Conservation (phyloP, 2,797 vertebrate species). For the Sternarchorhynchus goeldii region DNA sequence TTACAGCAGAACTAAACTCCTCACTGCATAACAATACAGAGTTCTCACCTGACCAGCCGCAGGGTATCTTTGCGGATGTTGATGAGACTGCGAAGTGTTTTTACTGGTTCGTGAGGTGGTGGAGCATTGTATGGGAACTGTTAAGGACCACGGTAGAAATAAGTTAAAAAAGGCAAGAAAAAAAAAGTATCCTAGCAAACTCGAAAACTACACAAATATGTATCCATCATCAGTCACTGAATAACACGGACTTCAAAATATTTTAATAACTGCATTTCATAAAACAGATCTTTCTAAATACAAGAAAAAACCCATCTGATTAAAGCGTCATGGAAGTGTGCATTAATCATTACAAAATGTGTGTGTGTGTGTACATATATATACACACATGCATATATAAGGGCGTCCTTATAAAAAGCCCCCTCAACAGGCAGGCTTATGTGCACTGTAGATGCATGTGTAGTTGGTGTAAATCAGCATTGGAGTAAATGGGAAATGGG, state of each 20-base stretch:
- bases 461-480: slow-evolving; percentile 11
- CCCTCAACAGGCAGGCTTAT: slow-evolving; percentile 30
- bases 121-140: slow-evolving; percentile 97
- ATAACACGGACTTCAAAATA: not conserved
- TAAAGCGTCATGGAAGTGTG: not conserved
- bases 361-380: no score
- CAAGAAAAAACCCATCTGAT: not conserved
- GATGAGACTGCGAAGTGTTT: slow-evolving; percentile 94
- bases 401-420: no score
- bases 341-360: slow-evolving; percentile 16
- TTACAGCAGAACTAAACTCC: not conserved
- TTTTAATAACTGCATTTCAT: not conserved
- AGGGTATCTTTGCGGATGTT: slow-evolving; percentile 98
- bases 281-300: not conserved
- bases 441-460: slow-evolving; percentile 22
- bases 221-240: not conserved
- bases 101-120: slow-evolving; percentile 96
- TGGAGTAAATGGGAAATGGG: not conserved
- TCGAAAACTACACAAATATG: not conserved
- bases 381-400: no score
- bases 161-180: not conserved
- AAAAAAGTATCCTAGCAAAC: not conserved
- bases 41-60: slow-evolving; percentile 87
- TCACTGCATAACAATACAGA: not conserved
- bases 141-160: slow-evolving; percentile 14